These are phyloP conservation scores for Drosophila trapezifrons DNA, from an alignment of 1,140 invertebrate genomes.

Conservation along the genomic window DNA sequence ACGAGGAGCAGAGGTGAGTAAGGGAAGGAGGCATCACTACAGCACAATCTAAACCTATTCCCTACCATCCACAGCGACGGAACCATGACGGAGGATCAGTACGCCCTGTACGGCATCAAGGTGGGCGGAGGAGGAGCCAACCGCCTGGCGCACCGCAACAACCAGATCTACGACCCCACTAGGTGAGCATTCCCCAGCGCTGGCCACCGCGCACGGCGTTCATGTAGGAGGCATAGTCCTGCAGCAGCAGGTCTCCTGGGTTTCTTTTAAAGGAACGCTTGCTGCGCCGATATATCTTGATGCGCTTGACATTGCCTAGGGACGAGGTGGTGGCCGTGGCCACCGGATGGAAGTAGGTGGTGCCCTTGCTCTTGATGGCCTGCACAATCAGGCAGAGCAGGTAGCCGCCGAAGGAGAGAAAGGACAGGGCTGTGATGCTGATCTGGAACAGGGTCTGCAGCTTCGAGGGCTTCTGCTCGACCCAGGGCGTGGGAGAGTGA, in stretches of 20 bases:
- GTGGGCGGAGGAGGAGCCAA: constrained; percentile 84
- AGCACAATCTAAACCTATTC: not conserved
- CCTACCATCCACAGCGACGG: constrained; percentile 86
- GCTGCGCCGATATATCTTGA: constrained; percentile 76
- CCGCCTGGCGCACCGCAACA: constrained; percentile 79
- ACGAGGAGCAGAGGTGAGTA: constrained; percentile 91
- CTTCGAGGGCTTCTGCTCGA: constrained; percentile 85
- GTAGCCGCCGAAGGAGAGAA: constrained; percentile 91
- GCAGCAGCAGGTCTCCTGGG: constrained; percentile 2
- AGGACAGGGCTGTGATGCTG: constrained; percentile 89
- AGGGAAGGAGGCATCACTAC: not conserved
- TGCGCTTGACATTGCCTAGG: constrained; percentile 67
- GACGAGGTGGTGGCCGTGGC: constrained; percentile 73
- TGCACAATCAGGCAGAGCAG: constrained; percentile 89
- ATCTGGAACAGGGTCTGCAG: constrained; percentile 89
- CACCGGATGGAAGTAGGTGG: constrained; percentile 80
- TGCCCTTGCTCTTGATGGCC: constrained; percentile 86
- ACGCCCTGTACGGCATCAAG: constrained; percentile 91
- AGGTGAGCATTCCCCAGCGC: constrained; percentile 61
- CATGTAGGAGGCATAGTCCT: constrained; percentile 61
- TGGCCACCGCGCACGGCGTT: constrained; percentile 8
- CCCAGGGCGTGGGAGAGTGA: constrained; percentile 59
- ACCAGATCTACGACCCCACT: constrained; percentile 83
- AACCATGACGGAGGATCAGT: constrained; percentile 90
- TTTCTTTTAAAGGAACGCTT: constrained; percentile 14